Conservation (phyloP, 2,113 vertebrate species). For the Callipepla squamata region DNA sequence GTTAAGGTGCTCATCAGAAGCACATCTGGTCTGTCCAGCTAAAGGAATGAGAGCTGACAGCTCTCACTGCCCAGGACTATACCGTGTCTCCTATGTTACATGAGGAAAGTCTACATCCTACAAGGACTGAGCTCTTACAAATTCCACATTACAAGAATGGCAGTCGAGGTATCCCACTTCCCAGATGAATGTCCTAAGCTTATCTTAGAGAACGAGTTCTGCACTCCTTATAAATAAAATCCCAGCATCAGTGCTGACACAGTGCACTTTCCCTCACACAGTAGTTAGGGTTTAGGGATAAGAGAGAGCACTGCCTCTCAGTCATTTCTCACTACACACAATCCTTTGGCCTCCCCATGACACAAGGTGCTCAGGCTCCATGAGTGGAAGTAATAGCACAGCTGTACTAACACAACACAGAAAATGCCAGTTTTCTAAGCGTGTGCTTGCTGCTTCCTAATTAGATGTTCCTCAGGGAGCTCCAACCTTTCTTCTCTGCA, state of each 20-base stretch:
- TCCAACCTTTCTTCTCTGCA: background rate
- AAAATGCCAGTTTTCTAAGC: background rate
- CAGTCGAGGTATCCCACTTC: background rate
- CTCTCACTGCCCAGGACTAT: background rate
- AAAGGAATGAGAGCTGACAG: background rate
- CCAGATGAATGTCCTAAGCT: background rate
- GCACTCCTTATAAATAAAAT: background rate
- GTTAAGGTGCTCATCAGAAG: background rate
- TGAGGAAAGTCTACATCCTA: no score
- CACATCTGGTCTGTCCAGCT: background rate
- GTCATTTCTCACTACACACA: background rate
- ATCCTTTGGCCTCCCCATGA: background rate
- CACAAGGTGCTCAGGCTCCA: background rate
- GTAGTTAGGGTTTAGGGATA: background rate
- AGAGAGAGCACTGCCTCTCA: background rate
- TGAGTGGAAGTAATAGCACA: background rate
- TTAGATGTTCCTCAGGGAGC: background rate
- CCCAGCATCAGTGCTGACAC: background rate
- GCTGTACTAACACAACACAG: background rate
- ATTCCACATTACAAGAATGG: background rate
- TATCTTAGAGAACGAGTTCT: background rate
- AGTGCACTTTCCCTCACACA: background rate
- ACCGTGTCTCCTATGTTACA: fast-evolving
- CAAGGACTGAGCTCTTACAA: background rate
- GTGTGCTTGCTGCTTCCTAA: background rate